A percentile compares a stretch with the other conserved stretches of the same genome.
phyloP scores from a whole-genome alignment of 2,888 invertebrate genomes.

The Harpalus rubripes region DNA sequence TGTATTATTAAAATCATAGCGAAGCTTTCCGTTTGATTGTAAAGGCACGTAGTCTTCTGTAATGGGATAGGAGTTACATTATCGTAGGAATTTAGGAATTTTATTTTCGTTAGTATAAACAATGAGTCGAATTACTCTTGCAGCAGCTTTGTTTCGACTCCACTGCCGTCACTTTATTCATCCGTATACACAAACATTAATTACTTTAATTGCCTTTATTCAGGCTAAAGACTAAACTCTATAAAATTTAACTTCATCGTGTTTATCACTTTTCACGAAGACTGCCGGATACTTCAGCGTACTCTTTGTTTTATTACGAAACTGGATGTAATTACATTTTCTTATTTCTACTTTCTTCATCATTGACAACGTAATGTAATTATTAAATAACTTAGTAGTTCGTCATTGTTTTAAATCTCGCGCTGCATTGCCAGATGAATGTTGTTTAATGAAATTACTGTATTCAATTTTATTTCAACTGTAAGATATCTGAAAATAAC shows the following conservation, averaged over 20 bases:
- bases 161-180: conserved; percentile 62
- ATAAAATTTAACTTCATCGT: conserved; percentile 63
- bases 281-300: conserved; percentile 24
- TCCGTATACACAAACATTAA: conserved; percentile 63
- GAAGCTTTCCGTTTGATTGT: neutral
- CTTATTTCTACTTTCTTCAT: conserved; percentile 50
- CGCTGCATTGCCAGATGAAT: neutral
- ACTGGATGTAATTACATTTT: conserved; percentile 64
- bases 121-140: conserved; percentile 56
- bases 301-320: conserved; percentile 60
- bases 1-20: too few species aligned
- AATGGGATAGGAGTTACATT: conserved; percentile 17
- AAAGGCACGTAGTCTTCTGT: neutral
- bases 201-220: conserved; percentile 65
- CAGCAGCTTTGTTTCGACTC: conserved; percentile 59
- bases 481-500: neutral
- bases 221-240: conserved; percentile 64
- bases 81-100: conserved; percentile 42
- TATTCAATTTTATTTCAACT: neutral
- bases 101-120: conserved; percentile 46
- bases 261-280: conserved; percentile 59
- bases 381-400: conserved; percentile 49
- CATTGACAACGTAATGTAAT: conserved; percentile 43
- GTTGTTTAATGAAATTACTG: conserved; percentile 3
- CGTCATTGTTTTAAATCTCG: conserved; percentile 21